Base-by-base conservation (phyloP, 2,888 invertebrate genomes). In the Ophion obscuratus region DNA sequence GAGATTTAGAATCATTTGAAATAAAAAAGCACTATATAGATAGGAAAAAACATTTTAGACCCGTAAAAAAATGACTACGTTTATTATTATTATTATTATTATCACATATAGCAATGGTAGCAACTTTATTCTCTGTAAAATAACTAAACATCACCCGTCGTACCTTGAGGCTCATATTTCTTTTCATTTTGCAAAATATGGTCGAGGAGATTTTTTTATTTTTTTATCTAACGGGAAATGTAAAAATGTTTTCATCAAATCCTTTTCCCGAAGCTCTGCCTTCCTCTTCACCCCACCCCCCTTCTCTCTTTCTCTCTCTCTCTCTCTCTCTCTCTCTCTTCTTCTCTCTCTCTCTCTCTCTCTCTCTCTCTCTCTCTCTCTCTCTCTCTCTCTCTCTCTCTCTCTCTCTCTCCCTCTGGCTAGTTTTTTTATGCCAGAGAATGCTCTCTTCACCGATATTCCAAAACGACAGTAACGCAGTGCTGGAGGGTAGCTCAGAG, bases 401-500 rank as follows among this genome's bases (percentile, higher is more conserved):
- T n/a, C n/a, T n/a, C n/a, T n/a, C n/a, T n/a, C n/a, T n/a, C n/a
- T n/a, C n/a, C n/a, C 27, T 53, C 9, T 53, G 53, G 31, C 24
- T 73, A 59, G 14, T 4, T 66, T 82, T 75, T 67, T 62, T 73
- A 75, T 53, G 57, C 11, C n/a, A 3, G 40, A 62, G 70, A 24
- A n/a, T 47, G 27, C 59, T 85, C 85, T 74, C 81, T 75, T 81
- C 75, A 73, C 78, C 86, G 79, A 86, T 84, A 85, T 87, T 80
- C 68, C 68, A 53, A 61, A 57, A 47, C 44, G 47, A 40, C 44
- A 27, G 61, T 71, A 59, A 59, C 82, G 86, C 85, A 84, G 77
- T 64, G 84, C 86, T 87, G 83, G 87, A 88, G 79, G 88, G 87
- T 88, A 88, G 88, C 89, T 88, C 87, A 87, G 87, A 84, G 82